These are phyloP conservation scores for Luffia ferchaultella DNA, from an alignment of 2,888 invertebrate species.

Conservation along the genomic window DNA sequence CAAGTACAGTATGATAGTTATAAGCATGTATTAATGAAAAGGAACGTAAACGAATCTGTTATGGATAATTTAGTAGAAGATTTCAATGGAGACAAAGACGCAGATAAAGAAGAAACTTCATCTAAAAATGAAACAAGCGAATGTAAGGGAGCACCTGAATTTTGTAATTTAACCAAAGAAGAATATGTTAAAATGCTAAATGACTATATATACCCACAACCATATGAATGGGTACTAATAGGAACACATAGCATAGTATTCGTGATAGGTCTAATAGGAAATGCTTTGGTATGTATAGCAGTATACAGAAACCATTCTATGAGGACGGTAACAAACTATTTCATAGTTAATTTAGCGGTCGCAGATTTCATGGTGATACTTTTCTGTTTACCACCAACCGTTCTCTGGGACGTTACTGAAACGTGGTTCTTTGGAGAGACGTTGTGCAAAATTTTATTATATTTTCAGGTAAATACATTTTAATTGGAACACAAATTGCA, in stretches of 20 bases:
- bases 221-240: conserved; percentile 82
- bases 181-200: conserved; percentile 69
- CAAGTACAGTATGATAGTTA: not conserved
- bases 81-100: not conserved
- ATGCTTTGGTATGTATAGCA: conserved; percentile 86
- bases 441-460: conserved; percentile 87
- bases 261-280: conserved; percentile 82
- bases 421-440: conserved; percentile 90
- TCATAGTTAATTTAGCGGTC: conserved; percentile 88
- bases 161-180: conserved; percentile 57
- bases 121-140: not conserved
- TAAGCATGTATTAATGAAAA: not conserved
- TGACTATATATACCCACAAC: conserved; percentile 73
- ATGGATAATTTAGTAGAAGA: not conserved
- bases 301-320: conserved; percentile 87
- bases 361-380: conserved; percentile 90
- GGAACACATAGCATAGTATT: conserved; percentile 79
- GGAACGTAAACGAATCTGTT: not conserved
- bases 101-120: not conserved
- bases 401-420: conserved; percentile 90
- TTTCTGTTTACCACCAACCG: conserved; percentile 87
- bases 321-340: conserved; percentile 93
- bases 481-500: no score
- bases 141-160: conserved; percentile 47
- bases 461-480: conserved; percentile 86